Evolutionary conservation across 2,113 vertebrate species (phyloP).

Genomic region (Paramormyrops kingsleyae): DNA sequence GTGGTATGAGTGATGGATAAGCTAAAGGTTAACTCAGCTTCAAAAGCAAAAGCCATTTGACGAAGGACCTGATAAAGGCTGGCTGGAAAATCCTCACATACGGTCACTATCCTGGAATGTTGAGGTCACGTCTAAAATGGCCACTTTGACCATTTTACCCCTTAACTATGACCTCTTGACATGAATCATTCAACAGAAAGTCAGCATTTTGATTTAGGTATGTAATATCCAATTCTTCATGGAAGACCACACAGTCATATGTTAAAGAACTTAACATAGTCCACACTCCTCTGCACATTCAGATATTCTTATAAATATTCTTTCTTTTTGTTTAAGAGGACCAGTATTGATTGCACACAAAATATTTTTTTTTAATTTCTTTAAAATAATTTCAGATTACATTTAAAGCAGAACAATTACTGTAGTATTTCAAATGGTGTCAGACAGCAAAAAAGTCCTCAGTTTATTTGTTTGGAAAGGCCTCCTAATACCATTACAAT

Average conservation of each 20-base stretch:
- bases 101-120: not conserved
- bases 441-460: not conserved
- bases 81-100: not conserved
- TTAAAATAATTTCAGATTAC: not conserved
- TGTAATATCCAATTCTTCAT: not conserved
- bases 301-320: not conserved
- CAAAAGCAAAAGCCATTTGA: not conserved
- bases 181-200: not conserved
- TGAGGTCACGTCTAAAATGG: not conserved
- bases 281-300: not conserved
- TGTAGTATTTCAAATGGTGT: not conserved
- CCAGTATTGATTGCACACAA: not conserved
- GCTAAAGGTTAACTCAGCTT: slow-evolving; percentile 13
- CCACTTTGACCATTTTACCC: not conserved
- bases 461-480: not conserved
- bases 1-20: not conserved
- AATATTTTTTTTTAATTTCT: not conserved
- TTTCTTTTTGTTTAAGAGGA: not conserved
- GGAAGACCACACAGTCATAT: not conserved
- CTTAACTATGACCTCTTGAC: not conserved
- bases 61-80: not conserved
- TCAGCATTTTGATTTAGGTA: not conserved
- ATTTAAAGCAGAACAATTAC: not conserved
- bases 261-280: not conserved
- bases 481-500: not conserved